Evolutionary conservation across 2,113 vertebrate genomes (phyloP).

Genomic region (Catagonus wagneri): DNA sequence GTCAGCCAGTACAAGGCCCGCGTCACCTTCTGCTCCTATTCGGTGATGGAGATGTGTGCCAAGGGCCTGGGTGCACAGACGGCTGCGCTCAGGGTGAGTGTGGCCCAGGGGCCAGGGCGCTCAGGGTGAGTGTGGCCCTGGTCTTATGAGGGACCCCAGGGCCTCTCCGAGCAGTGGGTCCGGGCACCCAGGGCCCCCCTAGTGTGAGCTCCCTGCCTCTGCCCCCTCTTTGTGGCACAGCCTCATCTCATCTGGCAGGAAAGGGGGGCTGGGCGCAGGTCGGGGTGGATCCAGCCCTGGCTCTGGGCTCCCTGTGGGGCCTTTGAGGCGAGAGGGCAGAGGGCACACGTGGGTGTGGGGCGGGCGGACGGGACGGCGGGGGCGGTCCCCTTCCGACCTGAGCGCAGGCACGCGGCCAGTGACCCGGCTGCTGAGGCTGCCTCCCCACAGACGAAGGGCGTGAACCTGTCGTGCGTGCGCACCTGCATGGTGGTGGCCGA

Average conservation of each 20-base stretch:
- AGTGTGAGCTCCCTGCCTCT: background rate
- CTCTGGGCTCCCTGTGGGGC: rapidly evolving
- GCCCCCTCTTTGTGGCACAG: too few species aligned
- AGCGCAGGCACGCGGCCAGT: too few species aligned
- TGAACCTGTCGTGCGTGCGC: slow-evolving; percentile 96
- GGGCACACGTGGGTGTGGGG: rapidly evolving
- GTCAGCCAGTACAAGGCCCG: slow-evolving; percentile 98
- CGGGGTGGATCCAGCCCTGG: background rate
- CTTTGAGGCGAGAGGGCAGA: background rate
- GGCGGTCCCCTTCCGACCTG: too few species aligned
- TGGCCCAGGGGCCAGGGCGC: slow-evolving; percentile 65
- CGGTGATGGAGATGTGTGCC: slow-evolving; percentile 99
- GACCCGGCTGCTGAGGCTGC: too few species aligned
- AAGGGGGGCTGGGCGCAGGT: background rate
- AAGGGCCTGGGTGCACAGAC: slow-evolving; percentile 96
- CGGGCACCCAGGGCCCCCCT: rapidly evolving
- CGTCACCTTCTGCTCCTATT: slow-evolving; percentile 98
- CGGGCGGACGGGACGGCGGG: background rate
- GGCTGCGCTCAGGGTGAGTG: slow-evolving; percentile 91
- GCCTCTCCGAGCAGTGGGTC: background rate
- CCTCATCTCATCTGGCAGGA: background rate
- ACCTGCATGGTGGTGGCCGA: slow-evolving; percentile 99
- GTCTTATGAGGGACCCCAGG: background rate
- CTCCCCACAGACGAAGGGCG: slow-evolving; percentile 90
- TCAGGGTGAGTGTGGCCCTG: slow-evolving; percentile 89